phyloP scores from a whole-genome alignment of 2,888 invertebrate genomes.

The Diaphora mendica region DNA sequence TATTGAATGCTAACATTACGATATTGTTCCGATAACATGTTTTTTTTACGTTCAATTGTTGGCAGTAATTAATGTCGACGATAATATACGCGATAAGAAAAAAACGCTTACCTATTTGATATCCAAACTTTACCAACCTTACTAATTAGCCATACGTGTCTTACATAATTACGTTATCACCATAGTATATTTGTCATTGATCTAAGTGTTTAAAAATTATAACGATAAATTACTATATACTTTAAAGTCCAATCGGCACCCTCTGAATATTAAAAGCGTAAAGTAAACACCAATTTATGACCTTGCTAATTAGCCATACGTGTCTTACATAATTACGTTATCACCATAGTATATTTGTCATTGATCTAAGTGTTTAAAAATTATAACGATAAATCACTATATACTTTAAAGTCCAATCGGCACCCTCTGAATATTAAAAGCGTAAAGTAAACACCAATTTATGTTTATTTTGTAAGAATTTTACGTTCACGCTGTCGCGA shows the following conservation, averaged over 20 bases:
- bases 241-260: neutral
- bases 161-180: too few species aligned
- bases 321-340: too few species aligned
- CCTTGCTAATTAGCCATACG: too few species aligned
- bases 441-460: neutral
- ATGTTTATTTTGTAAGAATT: neutral
- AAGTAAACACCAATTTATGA: neutral
- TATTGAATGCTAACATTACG: constrained; percentile 10
- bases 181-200: too few species aligned
- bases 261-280: neutral
- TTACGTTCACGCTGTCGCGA: neutral
- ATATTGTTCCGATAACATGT: neutral
- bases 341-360: too few species aligned
- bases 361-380: too few species aligned
- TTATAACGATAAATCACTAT: neutral
- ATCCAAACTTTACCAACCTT: neutral
- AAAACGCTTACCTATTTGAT: neutral
- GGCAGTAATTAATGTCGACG: neutral
- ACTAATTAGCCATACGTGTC: neutral
- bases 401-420: neutral
- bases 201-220: neutral
- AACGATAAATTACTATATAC: neutral
- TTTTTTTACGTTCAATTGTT: neutral
- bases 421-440: neutral
- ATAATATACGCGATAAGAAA: neutral